Conservation (phyloP, 2,888 invertebrate species). For the Melangyna quadrimaculata region DNA sequence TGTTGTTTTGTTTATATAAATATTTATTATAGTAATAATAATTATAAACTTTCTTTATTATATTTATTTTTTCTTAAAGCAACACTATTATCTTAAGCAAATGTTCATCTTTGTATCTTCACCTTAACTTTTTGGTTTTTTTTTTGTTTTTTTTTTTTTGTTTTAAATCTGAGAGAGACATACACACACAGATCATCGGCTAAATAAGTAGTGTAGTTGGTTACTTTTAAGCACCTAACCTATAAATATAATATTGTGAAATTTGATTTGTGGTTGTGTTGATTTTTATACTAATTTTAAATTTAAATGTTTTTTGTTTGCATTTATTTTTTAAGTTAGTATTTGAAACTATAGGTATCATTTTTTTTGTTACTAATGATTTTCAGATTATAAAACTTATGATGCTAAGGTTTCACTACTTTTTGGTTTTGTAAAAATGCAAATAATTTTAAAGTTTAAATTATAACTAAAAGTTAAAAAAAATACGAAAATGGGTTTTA, state of each 20-base stretch:
- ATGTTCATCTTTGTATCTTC: conserved; percentile 46
- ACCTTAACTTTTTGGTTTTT: conserved; percentile 51
- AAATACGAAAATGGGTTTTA: conserved; percentile 2
- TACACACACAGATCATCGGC: conserved; percentile 75
- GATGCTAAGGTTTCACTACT: conserved; percentile 28
- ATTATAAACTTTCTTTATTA: conserved; percentile 21
- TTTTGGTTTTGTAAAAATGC: conserved; percentile 13
- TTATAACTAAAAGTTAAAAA: not conserved
- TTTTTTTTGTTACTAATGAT: conserved; percentile 7
- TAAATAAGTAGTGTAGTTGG: conserved; percentile 72
- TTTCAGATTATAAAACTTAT: conserved; percentile 45
- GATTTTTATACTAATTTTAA: conserved; percentile 36
- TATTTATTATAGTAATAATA: conserved; percentile 26
- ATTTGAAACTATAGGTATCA: conserved; percentile 6
- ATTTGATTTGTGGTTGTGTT: conserved; percentile 68
- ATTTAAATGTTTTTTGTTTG: conserved; percentile 9
- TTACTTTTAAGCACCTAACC: conserved; percentile 71
- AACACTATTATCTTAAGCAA: conserved; percentile 65
- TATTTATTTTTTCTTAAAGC: conserved; percentile 59
- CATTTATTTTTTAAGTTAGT: conserved; percentile 27
- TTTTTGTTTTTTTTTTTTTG: conserved; percentile 19
- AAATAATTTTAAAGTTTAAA: not conserved
- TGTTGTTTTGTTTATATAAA: conserved; percentile 34
- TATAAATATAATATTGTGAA: conserved; percentile 72
- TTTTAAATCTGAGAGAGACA: conserved; percentile 71